phyloP scores from a whole-genome alignment of 1,140 invertebrate genomes.

The Bombus confusus region DNA sequence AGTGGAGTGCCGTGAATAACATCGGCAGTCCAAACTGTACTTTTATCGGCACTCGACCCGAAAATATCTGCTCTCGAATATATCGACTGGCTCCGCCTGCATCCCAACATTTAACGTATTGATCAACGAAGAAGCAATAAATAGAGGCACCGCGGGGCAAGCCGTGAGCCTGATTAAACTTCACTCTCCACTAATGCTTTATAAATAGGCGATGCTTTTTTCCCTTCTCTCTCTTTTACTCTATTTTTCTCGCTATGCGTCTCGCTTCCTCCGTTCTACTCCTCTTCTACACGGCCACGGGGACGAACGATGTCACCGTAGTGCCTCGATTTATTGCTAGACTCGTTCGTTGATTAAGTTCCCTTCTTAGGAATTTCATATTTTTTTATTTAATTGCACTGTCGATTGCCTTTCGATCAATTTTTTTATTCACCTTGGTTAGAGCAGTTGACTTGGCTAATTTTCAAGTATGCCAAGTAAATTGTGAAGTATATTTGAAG shows the following conservation, averaged over 20 bases:
- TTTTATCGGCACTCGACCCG: constrained; percentile 53
- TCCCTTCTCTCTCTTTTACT: constrained; percentile 6
- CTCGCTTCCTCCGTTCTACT: not conserved
- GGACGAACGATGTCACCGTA: constrained; percentile 2
- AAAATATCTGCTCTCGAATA: constrained; percentile 51
- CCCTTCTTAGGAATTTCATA: not conserved
- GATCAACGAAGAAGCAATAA: constrained; percentile 68
- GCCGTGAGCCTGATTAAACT: constrained; percentile 74
- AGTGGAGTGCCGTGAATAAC: constrained; percentile 42
- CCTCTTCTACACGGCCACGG: not conserved
- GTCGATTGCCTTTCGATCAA: too few species aligned
- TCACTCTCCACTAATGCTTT: constrained; percentile 74
- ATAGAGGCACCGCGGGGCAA: constrained; percentile 59
- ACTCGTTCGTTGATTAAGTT: not conserved
- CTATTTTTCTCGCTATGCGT: not conserved
- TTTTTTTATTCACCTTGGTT: too few species aligned
- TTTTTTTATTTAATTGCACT: not conserved
- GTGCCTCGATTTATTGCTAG: not conserved
- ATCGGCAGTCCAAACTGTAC: constrained; percentile 17
- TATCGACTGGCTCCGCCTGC: constrained; percentile 39
- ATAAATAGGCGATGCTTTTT: constrained; percentile 71
- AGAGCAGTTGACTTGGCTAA: too few species aligned
- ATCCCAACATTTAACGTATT: constrained; percentile 70
- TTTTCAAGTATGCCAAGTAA: too few species aligned
- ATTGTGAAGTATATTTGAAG: too few species aligned